These are phyloP conservation scores for Torymus auratus DNA, from an alignment of 2,888 invertebrate species.

Conservation along the genomic window DNA sequence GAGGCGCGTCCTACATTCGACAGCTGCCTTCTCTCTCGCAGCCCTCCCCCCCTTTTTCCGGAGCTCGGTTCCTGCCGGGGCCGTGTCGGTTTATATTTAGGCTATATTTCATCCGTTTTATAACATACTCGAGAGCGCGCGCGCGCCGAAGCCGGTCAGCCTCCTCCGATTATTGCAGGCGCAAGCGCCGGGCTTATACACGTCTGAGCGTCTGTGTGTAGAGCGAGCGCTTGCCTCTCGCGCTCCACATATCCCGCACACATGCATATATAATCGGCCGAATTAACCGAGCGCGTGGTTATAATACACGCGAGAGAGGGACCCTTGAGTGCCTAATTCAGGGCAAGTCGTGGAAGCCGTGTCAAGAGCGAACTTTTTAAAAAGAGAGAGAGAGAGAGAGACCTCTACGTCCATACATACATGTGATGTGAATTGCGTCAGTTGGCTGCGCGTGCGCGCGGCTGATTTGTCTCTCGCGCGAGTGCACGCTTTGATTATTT, in stretches of 20 bases:
- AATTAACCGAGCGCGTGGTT: background rate
- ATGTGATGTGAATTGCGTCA: slow-evolving; percentile 13
- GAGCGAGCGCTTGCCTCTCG: background rate
- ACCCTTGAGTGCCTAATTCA: slow-evolving; percentile 49
- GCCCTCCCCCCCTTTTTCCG: background rate
- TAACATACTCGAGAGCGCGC: no score
- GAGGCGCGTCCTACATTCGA: slow-evolving; percentile 69
- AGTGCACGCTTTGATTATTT: slow-evolving; percentile 13
- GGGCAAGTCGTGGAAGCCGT: slow-evolving; percentile 46
- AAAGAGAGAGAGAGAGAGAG: background rate
- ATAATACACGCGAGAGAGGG: background rate
- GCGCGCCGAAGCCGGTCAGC: slow-evolving; percentile 67
- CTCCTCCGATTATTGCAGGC: slow-evolving; percentile 65
- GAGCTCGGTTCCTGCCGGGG: slow-evolving; percentile 8
- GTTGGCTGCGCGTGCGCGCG: background rate
- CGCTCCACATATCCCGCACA: background rate
- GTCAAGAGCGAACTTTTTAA: slow-evolving; percentile 54
- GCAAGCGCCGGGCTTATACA: background rate
- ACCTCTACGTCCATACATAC: background rate
- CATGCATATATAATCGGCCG: background rate
- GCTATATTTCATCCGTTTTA: slow-evolving; percentile 71
- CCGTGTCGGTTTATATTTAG: slow-evolving; percentile 68
- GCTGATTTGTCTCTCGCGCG: background rate
- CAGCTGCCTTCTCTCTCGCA: slow-evolving; percentile 60
- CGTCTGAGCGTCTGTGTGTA: no score